Conservation (phyloP, 2,888 invertebrate species). For the Himalopsyche anomala region DNA sequence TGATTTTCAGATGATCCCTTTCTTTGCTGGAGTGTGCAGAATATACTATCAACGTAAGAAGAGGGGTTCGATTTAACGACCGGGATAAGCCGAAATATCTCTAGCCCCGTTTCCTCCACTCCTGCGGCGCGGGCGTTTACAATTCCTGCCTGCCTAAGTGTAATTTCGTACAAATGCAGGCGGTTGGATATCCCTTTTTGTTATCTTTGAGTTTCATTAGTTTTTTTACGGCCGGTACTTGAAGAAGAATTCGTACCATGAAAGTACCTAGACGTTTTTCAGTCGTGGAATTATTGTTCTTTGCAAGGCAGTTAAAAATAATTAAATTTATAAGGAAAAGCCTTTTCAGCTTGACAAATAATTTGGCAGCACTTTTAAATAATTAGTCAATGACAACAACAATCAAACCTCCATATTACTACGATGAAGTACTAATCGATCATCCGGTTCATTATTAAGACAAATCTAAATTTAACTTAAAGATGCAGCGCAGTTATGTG, state of each 20-base stretch:
- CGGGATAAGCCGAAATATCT: conserved; percentile 65
- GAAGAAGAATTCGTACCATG: conserved; percentile 56
- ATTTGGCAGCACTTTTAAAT: background rate
- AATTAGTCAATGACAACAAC: too few species aligned
- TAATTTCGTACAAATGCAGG: conserved; percentile 61
- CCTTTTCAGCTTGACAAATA: too few species aligned
- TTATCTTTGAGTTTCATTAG: conserved; percentile 64
- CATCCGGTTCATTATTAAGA: too few species aligned
- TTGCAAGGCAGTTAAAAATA: conserved; percentile 25
- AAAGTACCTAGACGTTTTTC: conserved; percentile 44
- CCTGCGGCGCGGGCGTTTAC: conserved; percentile 38
- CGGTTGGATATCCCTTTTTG: conserved; percentile 51
- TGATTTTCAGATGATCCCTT: conserved; percentile 39
- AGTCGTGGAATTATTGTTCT: conserved; percentile 44
- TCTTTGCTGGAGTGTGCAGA: conserved; percentile 63
- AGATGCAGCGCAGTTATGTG: too few species aligned
- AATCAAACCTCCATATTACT: too few species aligned
- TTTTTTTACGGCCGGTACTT: conserved; percentile 62
- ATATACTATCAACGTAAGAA: conserved; percentile 57
- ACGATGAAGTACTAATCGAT: too few species aligned
- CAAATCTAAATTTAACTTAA: too few species aligned
- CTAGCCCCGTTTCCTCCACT: conserved; percentile 45
- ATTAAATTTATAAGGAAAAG: conserved; percentile 15
- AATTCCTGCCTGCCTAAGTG: conserved; percentile 57
- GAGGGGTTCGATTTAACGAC: conserved; percentile 60